These are phyloP conservation scores for Emmelina monodactyla DNA, from an alignment of 2,888 invertebrate genomes.

Conservation along the genomic window DNA sequence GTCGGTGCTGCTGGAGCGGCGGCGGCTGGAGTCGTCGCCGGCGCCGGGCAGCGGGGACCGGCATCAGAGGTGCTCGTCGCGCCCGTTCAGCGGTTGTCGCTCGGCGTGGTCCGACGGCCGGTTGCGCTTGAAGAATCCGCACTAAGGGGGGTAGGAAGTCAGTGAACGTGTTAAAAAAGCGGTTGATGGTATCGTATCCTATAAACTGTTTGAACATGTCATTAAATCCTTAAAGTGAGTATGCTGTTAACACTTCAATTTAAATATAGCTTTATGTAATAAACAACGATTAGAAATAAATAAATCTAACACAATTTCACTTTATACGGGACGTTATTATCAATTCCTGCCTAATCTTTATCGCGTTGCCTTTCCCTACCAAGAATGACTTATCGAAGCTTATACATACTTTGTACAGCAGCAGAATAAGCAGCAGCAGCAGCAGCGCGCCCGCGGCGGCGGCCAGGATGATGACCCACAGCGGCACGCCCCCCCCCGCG, in stretches of 20 bases:
- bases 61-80: constrained; percentile 79
- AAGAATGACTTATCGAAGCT: no score
- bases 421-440: constrained; percentile 77
- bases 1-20: constrained; percentile 28
- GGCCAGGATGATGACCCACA: constrained; percentile 88
- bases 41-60: constrained; percentile 35
- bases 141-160: constrained; percentile 60
- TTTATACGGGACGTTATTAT: no score
- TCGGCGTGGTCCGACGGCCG: constrained; percentile 84
- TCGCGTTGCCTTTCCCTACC: no score
- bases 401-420: constrained; percentile 83
- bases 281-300: no score
- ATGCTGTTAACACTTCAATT: no score
- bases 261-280: no score
- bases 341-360: no score
- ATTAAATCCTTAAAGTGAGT: no score
- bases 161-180: no score
- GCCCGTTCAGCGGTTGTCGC: constrained; percentile 83
- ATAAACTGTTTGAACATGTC: no score
- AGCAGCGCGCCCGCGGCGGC: constrained; percentile 84
- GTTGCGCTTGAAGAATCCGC: constrained; percentile 93
- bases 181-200: no score
- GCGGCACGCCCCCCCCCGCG: constrained; percentile 75
- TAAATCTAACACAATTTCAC: no score
- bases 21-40: constrained; percentile 21